These are phyloP conservation scores for Micromys minutus DNA, from an alignment of 2,113 vertebrate genomes.

Conservation along the genomic window DNA sequence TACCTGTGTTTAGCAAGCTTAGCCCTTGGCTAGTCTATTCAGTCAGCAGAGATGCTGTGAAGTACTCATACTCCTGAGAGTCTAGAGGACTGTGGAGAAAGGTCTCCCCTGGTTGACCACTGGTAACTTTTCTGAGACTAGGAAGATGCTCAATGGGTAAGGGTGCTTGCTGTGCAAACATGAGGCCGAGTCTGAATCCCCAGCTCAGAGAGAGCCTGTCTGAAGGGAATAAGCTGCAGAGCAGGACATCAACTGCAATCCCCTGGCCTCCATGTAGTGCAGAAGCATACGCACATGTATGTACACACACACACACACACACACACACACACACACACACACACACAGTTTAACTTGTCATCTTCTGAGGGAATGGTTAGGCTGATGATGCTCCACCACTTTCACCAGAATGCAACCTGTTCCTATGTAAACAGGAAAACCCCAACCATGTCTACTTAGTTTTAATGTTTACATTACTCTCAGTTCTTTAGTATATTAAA, in stretches of 20 bases:
- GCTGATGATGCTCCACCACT: neutral
- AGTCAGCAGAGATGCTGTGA: neutral
- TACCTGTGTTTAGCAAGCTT: neutral
- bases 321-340: too few relatives aligned
- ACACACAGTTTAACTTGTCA: neutral
- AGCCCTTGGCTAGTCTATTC: neutral
- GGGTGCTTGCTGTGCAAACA: neutral
- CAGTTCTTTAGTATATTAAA: neutral
- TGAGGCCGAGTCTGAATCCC: neutral
- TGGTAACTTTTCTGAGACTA: neutral
- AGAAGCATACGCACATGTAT: neutral
- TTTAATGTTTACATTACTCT: neutral
- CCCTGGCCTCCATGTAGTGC: neutral
- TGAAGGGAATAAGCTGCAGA: neutral
- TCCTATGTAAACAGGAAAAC: neutral
- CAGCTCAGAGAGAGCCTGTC: neutral
- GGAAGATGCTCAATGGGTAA: neutral
- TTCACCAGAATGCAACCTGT: neutral
- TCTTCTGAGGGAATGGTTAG: neutral
- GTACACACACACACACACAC: too few relatives aligned
- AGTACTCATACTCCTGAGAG: too few relatives aligned
- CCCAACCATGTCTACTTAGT: neutral
- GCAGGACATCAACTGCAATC: neutral
- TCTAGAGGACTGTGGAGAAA: too few relatives aligned
- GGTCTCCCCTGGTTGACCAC: neutral